Evolutionary conservation across 37 sponge, comb jelly and placozoan species (phyloP), one percentile per base, ranked within the genome.

Genomic region (Eunapius fragilis): DNA sequence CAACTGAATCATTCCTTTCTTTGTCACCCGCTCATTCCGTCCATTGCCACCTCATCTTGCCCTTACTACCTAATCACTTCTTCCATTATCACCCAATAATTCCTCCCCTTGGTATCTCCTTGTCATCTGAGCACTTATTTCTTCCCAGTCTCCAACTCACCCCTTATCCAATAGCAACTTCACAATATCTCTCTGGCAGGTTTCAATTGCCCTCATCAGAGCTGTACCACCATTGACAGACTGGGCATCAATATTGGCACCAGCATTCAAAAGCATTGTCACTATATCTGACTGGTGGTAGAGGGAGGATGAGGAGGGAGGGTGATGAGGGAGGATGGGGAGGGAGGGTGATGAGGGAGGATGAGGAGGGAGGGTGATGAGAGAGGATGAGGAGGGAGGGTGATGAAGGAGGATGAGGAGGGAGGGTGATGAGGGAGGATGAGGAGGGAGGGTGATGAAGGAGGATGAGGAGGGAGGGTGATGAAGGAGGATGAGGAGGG

Each of bases 171-270:
- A 26, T 6, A 98, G 80, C 48, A 95, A 75, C 50, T 91, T 81
- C 26, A 98, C 94, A 9, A 95, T 91, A 0, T 81, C 87, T 30
- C 58, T 84, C 80, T 93, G 91, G 50, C 94, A 92, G 50, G 92
- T 92, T 67, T 98, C 96, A 70, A 98, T 90, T 17, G 99, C 99
- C 75, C 99, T 84, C 99, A 98, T 98, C 74, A 98, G 89, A 25
- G 99, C 92, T 12, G 99, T 98, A 35, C 99, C 99, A 31, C 99
- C 99, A 75, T 95, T 96, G 38, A 86, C 76, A 17, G 91, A 83
- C 92, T 98, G 99, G 31, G 86, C 84, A 83, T 98, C 95, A 37
- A 97, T 86, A 38, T 93, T 85, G 3, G 97, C 99, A 25, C 91
- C 93, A 37, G 84, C 45, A 71, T 84, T 89, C 85, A 98, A 68